Evolutionary conservation across 2,113 vertebrate species (phyloP).

Genomic region (Scortum barcoo): DNA sequence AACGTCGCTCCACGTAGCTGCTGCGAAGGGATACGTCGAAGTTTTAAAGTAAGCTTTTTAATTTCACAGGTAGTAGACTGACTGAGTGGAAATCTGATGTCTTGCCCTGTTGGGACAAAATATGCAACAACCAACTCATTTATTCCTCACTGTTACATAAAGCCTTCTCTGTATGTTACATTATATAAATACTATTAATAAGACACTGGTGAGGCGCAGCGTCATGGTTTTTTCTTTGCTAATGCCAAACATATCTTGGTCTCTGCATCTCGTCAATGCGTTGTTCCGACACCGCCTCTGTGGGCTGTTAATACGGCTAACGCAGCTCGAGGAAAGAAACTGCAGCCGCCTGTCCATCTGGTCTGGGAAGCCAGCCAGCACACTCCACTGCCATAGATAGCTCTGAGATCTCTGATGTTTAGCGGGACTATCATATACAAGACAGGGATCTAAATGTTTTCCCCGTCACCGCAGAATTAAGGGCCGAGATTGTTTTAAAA

Average conservation of each 20-base stretch:
- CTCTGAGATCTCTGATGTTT: constrained; percentile 41
- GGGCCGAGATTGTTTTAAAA: constrained; percentile 2
- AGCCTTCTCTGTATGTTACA: not conserved
- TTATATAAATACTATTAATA: constrained; percentile 25
- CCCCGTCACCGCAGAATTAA: constrained; percentile 17
- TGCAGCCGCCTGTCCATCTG: constrained; percentile 52
- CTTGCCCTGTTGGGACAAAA: constrained; percentile 1
- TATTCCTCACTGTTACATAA: not conserved
- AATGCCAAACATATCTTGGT: constrained; percentile 20
- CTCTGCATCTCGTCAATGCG: constrained; percentile 46
- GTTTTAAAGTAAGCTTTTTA: constrained; percentile 95
- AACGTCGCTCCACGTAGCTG: constrained; percentile 96
- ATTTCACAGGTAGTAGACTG: not conserved
- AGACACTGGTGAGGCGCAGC: not conserved
- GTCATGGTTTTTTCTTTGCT: not conserved
- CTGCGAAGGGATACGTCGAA: constrained; percentile 97
- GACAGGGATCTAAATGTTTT: constrained; percentile 20
- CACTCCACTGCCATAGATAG: constrained; percentile 56
- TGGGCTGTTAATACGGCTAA: constrained; percentile 30
- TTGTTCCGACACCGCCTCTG: constrained; percentile 25
- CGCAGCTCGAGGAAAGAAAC: constrained; percentile 37
- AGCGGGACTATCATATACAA: constrained; percentile 16
- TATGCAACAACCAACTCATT: not conserved
- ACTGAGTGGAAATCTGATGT: not conserved
- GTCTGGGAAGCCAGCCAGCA: constrained; percentile 65